Conservation (phyloP, 2,797 vertebrate genomes). For the Alcedo atthis region DNA sequence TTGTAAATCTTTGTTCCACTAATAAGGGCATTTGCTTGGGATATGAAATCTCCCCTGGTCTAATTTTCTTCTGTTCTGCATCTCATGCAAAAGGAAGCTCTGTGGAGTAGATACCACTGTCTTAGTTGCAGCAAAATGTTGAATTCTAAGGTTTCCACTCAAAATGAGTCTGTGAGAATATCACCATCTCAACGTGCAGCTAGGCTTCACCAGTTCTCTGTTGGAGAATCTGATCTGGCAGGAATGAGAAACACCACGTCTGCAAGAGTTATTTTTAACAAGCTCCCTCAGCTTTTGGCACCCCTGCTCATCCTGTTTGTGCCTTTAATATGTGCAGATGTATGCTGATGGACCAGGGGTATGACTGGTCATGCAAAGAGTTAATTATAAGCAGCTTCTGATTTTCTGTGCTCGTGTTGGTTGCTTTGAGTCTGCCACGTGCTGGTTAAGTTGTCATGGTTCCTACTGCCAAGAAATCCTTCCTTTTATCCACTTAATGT, state of each 20-base stretch:
- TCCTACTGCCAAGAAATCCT: background rate
- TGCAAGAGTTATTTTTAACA: background rate
- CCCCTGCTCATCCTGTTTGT: background rate
- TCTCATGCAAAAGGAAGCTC: background rate
- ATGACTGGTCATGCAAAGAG: background rate
- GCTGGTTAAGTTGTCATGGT: background rate
- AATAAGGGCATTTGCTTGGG: background rate
- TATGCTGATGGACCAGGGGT: background rate
- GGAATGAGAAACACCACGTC: background rate
- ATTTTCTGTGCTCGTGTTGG: background rate
- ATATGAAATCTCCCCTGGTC: background rate
- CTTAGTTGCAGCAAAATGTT: background rate
- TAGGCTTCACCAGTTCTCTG: background rate
- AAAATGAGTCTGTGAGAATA: background rate
- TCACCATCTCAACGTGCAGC: background rate
- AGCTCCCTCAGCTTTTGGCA: background rate
- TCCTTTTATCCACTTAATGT: background rate
- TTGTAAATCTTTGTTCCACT: background rate
- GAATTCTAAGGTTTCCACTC: background rate
- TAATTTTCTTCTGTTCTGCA: background rate
- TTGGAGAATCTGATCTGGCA: background rate
- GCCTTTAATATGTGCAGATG: slow-evolving; percentile 31
- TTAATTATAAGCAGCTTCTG: slow-evolving; percentile 41
- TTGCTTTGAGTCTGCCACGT: background rate
- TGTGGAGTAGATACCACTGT: background rate